phyloP scores from a whole-genome alignment of 1,140 invertebrate species.

The Ostrea denselamellosa region DNA sequence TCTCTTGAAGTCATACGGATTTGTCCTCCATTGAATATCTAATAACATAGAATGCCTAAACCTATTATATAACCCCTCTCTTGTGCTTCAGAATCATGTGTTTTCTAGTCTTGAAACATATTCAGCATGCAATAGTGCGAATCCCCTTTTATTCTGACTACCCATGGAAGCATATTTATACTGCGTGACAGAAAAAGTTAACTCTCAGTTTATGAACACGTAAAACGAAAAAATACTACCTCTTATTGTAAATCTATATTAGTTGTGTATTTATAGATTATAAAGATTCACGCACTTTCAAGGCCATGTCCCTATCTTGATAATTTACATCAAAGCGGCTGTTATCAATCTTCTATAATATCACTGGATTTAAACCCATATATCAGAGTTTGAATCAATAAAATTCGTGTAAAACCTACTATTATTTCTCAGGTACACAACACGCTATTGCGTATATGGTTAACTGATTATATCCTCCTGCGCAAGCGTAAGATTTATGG shows the following conservation, averaged over 20 bases:
- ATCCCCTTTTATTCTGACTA: no score
- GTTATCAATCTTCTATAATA: slow-evolving; percentile 20
- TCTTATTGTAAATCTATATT: not conserved
- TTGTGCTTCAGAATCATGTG: no score
- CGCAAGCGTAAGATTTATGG: not conserved
- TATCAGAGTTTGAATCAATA: slow-evolving; percentile 28
- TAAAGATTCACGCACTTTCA: not conserved
- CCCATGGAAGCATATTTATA: not conserved
- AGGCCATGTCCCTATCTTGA: not conserved
- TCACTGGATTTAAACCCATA: not conserved
- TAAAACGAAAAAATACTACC: not conserved
- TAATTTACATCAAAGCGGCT: not conserved
- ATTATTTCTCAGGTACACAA: not conserved
- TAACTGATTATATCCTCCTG: not conserved
- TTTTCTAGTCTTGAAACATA: no score
- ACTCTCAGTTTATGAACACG: not conserved
- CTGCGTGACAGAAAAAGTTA: not conserved
- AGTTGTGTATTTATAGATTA: not conserved
- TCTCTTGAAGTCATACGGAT: no score
- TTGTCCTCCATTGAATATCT: no score
- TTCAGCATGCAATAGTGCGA: no score
- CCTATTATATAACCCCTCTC: no score
- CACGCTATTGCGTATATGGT: not conserved
- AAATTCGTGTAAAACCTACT: not conserved
- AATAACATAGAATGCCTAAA: no score